Conservation (phyloP, 1,140 invertebrate species). For the Drosophila littoralis region DNA sequence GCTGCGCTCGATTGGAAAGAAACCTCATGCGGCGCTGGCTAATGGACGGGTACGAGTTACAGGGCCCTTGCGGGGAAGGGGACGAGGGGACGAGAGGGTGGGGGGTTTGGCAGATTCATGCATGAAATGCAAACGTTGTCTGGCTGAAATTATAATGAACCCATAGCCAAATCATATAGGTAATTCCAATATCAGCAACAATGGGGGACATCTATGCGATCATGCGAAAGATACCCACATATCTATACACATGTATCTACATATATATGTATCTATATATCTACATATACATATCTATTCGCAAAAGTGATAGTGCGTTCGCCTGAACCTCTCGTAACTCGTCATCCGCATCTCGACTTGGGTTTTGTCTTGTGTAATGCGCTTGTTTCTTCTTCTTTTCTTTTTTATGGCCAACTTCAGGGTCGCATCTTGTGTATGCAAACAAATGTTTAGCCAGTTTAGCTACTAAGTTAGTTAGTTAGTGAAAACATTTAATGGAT, state of each 20-base stretch:
- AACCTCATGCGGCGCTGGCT: slow-evolving; percentile 68
- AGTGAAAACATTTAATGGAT: slow-evolving; percentile 2
- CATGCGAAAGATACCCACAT: slow-evolving; percentile 15
- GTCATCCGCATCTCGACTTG: not conserved
- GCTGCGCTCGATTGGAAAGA: slow-evolving; percentile 74
- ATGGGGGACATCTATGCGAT: slow-evolving; percentile 40
- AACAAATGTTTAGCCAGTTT: slow-evolving; percentile 17
- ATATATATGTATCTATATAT: not conserved
- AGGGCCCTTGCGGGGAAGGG: not conserved
- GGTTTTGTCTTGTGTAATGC: slow-evolving; percentile 43
- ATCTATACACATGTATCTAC: not conserved
- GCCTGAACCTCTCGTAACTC: slow-evolving; percentile 52
- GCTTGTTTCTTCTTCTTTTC: not conserved
- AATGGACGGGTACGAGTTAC: slow-evolving; percentile 49
- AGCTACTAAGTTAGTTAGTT: slow-evolving; percentile 11
- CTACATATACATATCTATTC: slow-evolving; percentile 1
- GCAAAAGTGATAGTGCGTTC: slow-evolving; percentile 80
- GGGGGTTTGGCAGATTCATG: slow-evolving; percentile 62
- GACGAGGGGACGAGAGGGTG: not conserved
- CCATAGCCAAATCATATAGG: slow-evolving; percentile 54
- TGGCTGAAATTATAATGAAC: slow-evolving; percentile 72
- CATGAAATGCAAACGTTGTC: slow-evolving; percentile 80
- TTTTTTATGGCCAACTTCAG: slow-evolving; percentile 74
- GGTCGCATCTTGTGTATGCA: slow-evolving; percentile 47
- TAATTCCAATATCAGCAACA: slow-evolving; percentile 27